These are phyloP conservation scores for Actinemys pallida DNA, from an alignment of 2,113 vertebrate species.

Conservation along the genomic window DNA sequence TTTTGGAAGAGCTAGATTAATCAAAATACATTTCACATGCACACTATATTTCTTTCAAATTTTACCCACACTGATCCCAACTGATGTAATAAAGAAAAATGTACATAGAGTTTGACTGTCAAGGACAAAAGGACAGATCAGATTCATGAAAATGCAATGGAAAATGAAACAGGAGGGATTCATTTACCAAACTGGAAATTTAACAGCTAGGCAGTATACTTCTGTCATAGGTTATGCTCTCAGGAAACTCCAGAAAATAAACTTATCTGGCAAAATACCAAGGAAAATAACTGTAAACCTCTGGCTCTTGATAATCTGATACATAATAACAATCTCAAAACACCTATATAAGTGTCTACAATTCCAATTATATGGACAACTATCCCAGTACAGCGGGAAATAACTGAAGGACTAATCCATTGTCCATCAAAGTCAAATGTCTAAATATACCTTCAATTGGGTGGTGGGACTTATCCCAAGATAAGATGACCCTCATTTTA, in stretches of 20 bases:
- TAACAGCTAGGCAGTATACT: slow-evolving; percentile 1
- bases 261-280: background rate
- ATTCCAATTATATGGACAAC: background rate
- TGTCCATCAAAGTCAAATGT: slow-evolving; percentile 3
- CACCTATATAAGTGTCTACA: background rate
- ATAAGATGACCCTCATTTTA: slow-evolving; percentile 6
- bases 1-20: background rate
- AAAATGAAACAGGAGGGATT: background rate
- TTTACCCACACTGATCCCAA: background rate
- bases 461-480: slow-evolving; percentile 43
- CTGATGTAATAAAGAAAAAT: background rate
- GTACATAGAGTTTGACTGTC: background rate
- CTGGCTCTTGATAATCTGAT: slow-evolving; percentile 54
- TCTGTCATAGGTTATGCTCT: background rate
- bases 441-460: slow-evolving; percentile 33
- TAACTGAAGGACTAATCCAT: slow-evolving; percentile 34
- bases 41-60: background rate
- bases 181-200: background rate
- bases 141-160: slow-evolving; percentile 12
- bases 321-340: slow-evolving; percentile 45
- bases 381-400: slow-evolving; percentile 9
- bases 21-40: background rate
- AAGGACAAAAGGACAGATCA: background rate
- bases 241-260: slow-evolving; percentile 44
- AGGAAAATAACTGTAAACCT: slow-evolving; percentile 49